A percentile compares a stretch with the other conserved stretches of the same genome.
These are phyloP conservation scores for Drosophila antonietae DNA, from an alignment of 2,888 invertebrate species.

Conservation along the genomic window DNA sequence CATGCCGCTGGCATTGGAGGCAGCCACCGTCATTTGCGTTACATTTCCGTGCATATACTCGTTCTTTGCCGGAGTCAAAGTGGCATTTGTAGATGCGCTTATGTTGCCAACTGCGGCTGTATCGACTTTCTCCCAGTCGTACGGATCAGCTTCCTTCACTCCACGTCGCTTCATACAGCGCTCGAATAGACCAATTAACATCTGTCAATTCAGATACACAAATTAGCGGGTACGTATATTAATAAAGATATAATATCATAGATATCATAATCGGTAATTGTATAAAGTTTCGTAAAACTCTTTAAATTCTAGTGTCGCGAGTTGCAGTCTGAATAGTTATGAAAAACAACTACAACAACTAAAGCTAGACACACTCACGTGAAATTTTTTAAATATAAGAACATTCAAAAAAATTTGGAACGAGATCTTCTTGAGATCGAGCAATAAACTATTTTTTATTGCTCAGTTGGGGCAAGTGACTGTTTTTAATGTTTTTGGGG, in stretches of 20 bases:
- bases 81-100: constrained; percentile 83
- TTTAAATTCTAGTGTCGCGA: too few species aligned
- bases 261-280: background rate
- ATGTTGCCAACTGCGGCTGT: constrained; percentile 65
- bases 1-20: constrained; percentile 85
- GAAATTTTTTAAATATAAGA: too few species aligned
- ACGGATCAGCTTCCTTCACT: constrained; percentile 95
- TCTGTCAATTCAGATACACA: constrained; percentile 83
- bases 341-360: too few species aligned
- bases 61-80: constrained; percentile 78
- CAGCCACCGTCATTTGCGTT: constrained; percentile 85
- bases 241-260: background rate
- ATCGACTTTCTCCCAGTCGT: constrained; percentile 95
- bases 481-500: too few species aligned
- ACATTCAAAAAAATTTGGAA: too few species aligned
- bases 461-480: too few species aligned
- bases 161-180: constrained; percentile 97
- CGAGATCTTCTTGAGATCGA: too few species aligned
- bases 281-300: too few species aligned
- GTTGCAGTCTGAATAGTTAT: too few species aligned
- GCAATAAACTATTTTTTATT: too few species aligned
- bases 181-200: constrained; percentile 94
- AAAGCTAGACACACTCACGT: too few species aligned
- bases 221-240: background rate
- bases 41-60: constrained; percentile 84